phyloP scores from a whole-genome alignment of 1,140 invertebrate genomes.

The Panulirus ornatus region DNA sequence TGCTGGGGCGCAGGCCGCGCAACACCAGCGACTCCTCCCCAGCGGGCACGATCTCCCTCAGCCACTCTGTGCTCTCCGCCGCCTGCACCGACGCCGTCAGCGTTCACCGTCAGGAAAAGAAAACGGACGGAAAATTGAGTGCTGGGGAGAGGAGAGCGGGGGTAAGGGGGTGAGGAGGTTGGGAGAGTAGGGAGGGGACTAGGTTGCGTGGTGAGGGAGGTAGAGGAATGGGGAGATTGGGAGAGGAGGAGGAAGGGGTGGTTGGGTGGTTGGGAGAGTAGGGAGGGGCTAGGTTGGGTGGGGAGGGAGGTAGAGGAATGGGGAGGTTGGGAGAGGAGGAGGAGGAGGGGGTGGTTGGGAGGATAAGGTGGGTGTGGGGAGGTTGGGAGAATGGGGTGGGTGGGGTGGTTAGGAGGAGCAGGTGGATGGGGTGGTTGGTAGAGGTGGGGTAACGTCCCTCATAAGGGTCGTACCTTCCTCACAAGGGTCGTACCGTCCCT shows the following conservation, averaged over 20 bases:
- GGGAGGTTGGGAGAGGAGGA: neutral
- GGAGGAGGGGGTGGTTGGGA: too few species aligned
- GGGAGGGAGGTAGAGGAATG: neutral
- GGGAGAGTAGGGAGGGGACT: neutral
- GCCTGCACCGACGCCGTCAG: slow-evolving; percentile 15
- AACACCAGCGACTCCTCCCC: slow-evolving; percentile 73
- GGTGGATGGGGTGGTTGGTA: neutral
- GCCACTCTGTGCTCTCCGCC: slow-evolving; percentile 64
- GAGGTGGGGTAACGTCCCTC: too few species aligned
- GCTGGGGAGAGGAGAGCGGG: neutral
- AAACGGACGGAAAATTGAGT: neutral
- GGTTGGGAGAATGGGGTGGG: neutral
- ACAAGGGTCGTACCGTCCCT: too few species aligned
- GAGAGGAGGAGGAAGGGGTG: neutral
- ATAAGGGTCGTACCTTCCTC: too few species aligned
- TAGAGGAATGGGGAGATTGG: neutral
- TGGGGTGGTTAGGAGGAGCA: neutral
- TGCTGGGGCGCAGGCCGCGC: slow-evolving; percentile 73
- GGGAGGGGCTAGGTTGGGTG: neutral
- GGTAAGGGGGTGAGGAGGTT: neutral
- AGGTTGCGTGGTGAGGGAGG: neutral
- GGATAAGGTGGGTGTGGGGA: too few species aligned
- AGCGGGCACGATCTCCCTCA: slow-evolving; percentile 72
- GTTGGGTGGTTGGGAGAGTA: neutral
- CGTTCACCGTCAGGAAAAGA: neutral